phyloP scores from a whole-genome alignment of 2,113 vertebrate genomes.

The Hippopotamus amphibius region DNA sequence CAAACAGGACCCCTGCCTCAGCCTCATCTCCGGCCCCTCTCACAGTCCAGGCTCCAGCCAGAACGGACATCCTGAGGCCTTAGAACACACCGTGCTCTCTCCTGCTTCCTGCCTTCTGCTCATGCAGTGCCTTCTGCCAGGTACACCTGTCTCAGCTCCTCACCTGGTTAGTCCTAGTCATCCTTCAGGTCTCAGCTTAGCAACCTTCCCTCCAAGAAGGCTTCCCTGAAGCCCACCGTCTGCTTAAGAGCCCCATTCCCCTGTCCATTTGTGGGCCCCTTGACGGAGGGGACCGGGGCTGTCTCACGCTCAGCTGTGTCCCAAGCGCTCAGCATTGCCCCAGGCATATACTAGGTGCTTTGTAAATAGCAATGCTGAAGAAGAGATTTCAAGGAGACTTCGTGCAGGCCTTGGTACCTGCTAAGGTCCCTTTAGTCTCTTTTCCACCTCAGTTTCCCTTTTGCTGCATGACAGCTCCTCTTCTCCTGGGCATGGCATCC shows the following conservation, averaged over 20 bases:
- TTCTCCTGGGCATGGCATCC: neutral
- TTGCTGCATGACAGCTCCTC: accelerated
- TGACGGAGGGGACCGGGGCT: neutral
- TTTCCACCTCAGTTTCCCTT: neutral
- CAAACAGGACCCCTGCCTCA: neutral
- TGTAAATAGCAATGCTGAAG: neutral
- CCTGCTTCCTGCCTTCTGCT: neutral
- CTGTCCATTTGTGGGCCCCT: neutral
- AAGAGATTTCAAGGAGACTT: neutral
- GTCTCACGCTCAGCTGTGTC: neutral
- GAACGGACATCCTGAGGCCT: neutral
- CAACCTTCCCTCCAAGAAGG: neutral
- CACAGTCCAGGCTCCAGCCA: neutral
- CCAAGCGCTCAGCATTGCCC: neutral
- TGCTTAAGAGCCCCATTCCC: neutral
- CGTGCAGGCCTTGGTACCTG: neutral
- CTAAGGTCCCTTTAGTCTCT: neutral
- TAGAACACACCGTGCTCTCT: accelerated
- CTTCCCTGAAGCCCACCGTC: neutral
- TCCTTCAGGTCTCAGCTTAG: neutral
- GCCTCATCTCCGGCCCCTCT: neutral
- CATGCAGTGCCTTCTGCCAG: neutral
- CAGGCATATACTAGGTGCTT: neutral
- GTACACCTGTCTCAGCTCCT: neutral
- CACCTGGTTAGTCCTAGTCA: neutral